These are phyloP conservation scores for Arenaria interpres DNA, from an alignment of 2,113 vertebrate genomes.

Conservation along the genomic window DNA sequence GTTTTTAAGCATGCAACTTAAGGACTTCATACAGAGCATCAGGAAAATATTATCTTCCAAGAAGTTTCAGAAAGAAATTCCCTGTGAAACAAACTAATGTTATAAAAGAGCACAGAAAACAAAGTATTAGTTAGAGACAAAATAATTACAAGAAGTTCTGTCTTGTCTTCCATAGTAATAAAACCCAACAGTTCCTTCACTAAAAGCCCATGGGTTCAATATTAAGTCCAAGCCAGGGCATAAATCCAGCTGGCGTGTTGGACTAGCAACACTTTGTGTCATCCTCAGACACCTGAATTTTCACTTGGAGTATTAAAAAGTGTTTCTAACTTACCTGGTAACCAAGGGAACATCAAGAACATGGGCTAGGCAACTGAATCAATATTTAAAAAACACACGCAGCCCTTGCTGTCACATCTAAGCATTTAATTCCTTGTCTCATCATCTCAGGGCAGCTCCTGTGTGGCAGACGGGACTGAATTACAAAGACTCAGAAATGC, in stretches of 20 bases:
- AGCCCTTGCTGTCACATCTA: background rate
- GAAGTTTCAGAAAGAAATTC: background rate
- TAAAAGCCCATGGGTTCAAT: background rate
- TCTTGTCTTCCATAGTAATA: background rate
- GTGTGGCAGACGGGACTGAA: background rate
- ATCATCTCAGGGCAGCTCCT: background rate
- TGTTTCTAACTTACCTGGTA: background rate
- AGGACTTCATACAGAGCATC: background rate
- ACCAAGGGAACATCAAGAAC: background rate
- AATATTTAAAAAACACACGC: background rate
- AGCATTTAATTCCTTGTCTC: background rate
- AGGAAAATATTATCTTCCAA: background rate
- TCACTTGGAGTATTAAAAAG: background rate
- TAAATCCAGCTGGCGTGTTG: background rate
- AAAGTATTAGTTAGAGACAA: background rate
- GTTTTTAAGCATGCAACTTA: fast-evolving
- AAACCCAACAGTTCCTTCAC: background rate
- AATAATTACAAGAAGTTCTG: background rate
- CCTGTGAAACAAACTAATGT: background rate
- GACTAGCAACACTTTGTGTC: background rate
- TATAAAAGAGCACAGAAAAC: background rate
- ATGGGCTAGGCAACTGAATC: background rate
- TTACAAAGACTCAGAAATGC: background rate
- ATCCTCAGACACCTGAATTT: background rate
- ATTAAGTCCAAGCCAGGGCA: background rate